Base-by-base conservation (phyloP, 1,140 invertebrate genomes). In the Bombus affinis region DNA sequence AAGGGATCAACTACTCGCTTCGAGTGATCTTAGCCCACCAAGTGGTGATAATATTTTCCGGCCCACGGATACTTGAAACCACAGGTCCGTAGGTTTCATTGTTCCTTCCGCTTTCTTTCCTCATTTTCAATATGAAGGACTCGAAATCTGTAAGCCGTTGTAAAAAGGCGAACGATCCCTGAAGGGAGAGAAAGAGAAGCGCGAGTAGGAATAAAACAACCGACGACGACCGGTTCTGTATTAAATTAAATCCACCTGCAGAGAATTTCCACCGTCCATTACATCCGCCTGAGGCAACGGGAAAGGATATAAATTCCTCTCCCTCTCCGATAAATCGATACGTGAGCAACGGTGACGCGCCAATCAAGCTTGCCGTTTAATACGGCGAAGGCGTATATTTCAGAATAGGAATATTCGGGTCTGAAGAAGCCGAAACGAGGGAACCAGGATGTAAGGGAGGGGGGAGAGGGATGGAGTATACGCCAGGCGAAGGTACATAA, bases 211-310 rank as follows among this genome's bases (percentile, higher is more conserved):
- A 83, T 84, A 80, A 80, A 80, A 80, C 77, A 74, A 73, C 59
- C 77, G 68, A 37, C 70, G 39, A 42, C 78, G 88, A 53, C 53
- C 42, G 79, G 39, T 80, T 62, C 75, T 78, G 83, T 85, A 85
- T 85, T 85, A 85, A 85, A 85, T 85, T 85, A 85, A 85, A 85
- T 85, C 83, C 83, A 85, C 66, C 83, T 85, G 77, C 83, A 85
- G 83, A 73, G 83, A 85, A 85, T 85, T 80, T 80, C 77, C 76
- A 71, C 53, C 83, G 83, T 85, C 83, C 83, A 85, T 85, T 85
- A 85, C 84, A 85, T 85, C 84, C 71, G 78, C 84, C 78, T 59
- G 84, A 81, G 79, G 84, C 78, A 74, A 75, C 70, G 84, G 79
- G 71, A 81, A 81, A 81, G 84, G 84, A 85, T 85, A 85, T 85